Percentiles rank a stretch among this genome's conserved stretches.
These are phyloP conservation scores for Meloidogyne hapla DNA, from an alignment of 1,140 invertebrate species.

Conservation along the genomic window DNA sequence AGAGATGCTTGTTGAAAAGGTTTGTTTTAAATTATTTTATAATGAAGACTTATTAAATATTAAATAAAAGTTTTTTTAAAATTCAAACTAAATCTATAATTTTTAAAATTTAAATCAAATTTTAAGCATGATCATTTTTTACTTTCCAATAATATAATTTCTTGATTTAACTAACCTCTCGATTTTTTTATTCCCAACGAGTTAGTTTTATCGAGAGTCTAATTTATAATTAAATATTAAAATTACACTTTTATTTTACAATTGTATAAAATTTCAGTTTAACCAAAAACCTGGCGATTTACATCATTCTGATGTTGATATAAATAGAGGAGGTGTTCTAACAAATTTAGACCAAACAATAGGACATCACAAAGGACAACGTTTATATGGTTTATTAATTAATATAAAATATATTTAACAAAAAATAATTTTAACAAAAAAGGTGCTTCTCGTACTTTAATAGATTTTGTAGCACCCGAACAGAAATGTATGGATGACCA, in stretches of 20 bases:
- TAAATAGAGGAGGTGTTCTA: neutral
- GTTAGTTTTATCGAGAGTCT: too few relatives aligned
- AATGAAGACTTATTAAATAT: too few relatives aligned
- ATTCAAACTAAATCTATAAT: too few relatives aligned
- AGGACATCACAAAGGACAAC: neutral
- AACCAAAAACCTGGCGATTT: neutral
- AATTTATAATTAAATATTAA: too few relatives aligned
- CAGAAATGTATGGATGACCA: slow-evolving; percentile 24
- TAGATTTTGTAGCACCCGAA: slow-evolving; percentile 36
- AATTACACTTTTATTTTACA: neutral
- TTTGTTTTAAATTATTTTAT: too few relatives aligned
- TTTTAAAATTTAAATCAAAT: too few relatives aligned
- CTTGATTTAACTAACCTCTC: too few relatives aligned
- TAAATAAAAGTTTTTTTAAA: too few relatives aligned
- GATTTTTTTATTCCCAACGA: too few relatives aligned
- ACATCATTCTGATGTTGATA: neutral
- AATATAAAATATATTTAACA: neutral
- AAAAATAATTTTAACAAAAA: neutral
- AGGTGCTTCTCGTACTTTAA: slow-evolving; percentile 39
- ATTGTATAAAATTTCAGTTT: neutral
- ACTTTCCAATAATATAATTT: too few relatives aligned
- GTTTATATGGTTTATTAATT: neutral
- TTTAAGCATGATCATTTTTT: too few relatives aligned
- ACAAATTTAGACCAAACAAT: neutral
- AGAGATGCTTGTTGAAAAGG: neutral